Evolutionary conservation across 2,888 invertebrate species (phyloP), one percentile per base, ranked within the genome.

Genomic region (Julus scandinavius): DNA sequence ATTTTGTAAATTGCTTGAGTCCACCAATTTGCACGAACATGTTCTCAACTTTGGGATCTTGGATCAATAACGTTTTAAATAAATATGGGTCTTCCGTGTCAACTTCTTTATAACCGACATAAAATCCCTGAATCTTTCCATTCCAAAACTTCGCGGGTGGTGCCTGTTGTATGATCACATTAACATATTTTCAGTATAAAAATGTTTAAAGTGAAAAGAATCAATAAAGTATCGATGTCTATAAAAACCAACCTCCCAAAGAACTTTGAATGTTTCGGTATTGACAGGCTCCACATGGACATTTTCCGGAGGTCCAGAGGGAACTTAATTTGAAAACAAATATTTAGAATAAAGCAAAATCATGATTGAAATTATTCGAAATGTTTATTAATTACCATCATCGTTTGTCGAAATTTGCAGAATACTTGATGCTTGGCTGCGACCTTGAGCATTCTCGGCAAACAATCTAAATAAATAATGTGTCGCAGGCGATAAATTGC

Each of bases 401-500:
- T 92, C 17, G 7, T 72, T 40, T 4, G 88, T 88, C 45, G 91
- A 91, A 29, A 92, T 91, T 88, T 91, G 90, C 1, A 92, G 90
- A 17, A 91, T 90, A 88, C 91, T 91, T 41, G 92, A 92, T 3
- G 91, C 91, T 9, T 7, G 17, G 41, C 88, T 83, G 9, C 87
- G 17, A 3, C 88, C 88, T 6, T 45, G 29, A 38, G 7, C 29
- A 72, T 88, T 88, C 40, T 87, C 87, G 6, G 88, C 88, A 20
- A 72, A 86, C 3, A 86, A 6, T 58, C 87, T 7, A 86, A 88
- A 89, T 13, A 85, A 15, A 88, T 88, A 88, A 29, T 80, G 15
- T 0, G 80, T 49, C 3, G 88, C 86, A 13, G 88, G 88, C 2
- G 63, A 7, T 29, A 88, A 87, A n/a, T 88, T 40, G 13, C 87